phyloP scores from a whole-genome alignment of 2,888 invertebrate genomes.

The Drosophila rubida region DNA sequence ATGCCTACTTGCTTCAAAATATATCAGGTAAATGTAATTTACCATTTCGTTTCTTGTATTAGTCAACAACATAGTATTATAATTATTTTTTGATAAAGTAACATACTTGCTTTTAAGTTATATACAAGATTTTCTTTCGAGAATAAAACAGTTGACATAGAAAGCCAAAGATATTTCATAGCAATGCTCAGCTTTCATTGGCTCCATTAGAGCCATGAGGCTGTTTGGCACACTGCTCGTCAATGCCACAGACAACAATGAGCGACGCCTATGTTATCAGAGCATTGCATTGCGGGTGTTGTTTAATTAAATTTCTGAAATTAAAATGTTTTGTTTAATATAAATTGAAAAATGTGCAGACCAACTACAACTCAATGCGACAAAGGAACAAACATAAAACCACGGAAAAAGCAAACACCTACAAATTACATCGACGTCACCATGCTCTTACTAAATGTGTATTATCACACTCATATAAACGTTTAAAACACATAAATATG shows the following conservation, averaged over 20 bases:
- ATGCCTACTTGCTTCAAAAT: background rate
- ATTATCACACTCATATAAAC: too few relatives aligned
- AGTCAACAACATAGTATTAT: too few relatives aligned
- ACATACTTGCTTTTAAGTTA: too few relatives aligned
- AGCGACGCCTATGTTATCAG: constrained; percentile 58
- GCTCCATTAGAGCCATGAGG: constrained; percentile 13
- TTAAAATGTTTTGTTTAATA: constrained; percentile 85
- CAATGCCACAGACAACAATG: constrained; percentile 43
- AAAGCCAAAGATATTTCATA: constrained; percentile 21
- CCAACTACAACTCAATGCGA: constrained; percentile 52
- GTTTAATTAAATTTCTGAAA: constrained; percentile 85
- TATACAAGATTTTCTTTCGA: too few relatives aligned
- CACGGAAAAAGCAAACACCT: constrained; percentile 8
- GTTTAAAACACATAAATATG: too few relatives aligned
- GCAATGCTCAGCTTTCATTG: constrained; percentile 25
- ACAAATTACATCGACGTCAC: background rate
- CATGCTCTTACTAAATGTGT: constrained; percentile 10
- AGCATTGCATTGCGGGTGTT: constrained; percentile 67
- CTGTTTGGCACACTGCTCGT: constrained; percentile 47
- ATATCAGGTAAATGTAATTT: too few relatives aligned
- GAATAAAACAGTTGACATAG: too few relatives aligned
- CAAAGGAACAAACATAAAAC: constrained; percentile 47
- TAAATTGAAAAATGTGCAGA: constrained; percentile 84
- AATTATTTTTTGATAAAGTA: too few relatives aligned
- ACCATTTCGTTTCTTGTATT: too few relatives aligned